Conservation (phyloP, 2,797 vertebrate genomes). For the Furcifer pardalis region DNA sequence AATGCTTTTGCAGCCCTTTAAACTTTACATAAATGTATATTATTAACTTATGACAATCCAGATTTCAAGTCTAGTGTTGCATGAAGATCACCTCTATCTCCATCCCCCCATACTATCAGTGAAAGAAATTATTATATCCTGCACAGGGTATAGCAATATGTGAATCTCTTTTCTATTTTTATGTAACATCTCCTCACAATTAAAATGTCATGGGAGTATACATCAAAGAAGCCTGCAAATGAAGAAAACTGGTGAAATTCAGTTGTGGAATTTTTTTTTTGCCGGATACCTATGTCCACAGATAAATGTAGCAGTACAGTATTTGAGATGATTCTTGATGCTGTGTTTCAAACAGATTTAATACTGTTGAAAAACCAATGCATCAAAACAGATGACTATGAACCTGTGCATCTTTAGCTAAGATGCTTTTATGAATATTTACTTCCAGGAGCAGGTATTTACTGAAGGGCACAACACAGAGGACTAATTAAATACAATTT, state of each 20-base stretch:
- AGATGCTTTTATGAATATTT: slow-evolving; percentile 34
- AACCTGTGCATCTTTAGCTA: neutral
- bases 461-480: slow-evolving; percentile 23
- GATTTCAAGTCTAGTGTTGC: neutral
- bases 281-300: neutral
- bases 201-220: neutral
- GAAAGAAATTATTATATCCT: neutral
- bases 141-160: no score
- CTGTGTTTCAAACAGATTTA: neutral
- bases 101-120: neutral
- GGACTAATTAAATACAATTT: slow-evolving; percentile 40
- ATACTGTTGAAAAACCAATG: neutral
- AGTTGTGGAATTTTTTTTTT: no score
- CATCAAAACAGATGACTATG: slow-evolving; percentile 9
- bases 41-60: neutral
- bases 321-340: neutral
- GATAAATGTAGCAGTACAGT: neutral
- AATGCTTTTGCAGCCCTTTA: neutral
- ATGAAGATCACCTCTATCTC: neutral
- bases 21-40: neutral
- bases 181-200: neutral
- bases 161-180: neutral
- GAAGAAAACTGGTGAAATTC: slow-evolving; percentile 28
- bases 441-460: slow-evolving; percentile 42
- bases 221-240: neutral